Evolutionary conservation across 2,113 vertebrate genomes (phyloP), one percentile per base, ranked within the genome.

Genomic region (Chloroceryle aenea): DNA sequence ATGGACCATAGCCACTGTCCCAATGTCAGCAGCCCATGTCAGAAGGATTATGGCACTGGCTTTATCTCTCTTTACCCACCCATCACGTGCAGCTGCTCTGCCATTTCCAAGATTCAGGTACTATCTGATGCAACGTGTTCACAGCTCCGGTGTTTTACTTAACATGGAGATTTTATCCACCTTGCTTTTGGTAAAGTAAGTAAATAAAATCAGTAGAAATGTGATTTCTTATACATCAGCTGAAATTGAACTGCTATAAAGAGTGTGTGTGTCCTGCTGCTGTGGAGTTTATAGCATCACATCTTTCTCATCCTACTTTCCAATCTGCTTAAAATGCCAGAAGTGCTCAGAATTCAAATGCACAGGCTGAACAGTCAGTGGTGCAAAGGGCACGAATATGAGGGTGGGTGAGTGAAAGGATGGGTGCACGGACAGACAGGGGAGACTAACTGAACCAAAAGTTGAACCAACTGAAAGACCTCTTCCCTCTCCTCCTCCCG

Each of bases 261-360:
- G 34, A 48, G 21, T 40, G 20, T 20, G 22, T 76, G 19, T 90
- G 50, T 74, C 42, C 19, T 64, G 30, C 64, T 88, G 85, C 36
- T 74, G 0, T 53, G 66, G 58, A 68, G 61, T 74, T 91, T 86
- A 61, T 53, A 63, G 32, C 64, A 52, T 71, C 42, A 48, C 81
- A 38, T 64, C 72, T 74, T 93, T 86, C 29, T n/a, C 34, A 36
- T 84, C 90, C 90, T 80, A 40, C 32, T 86, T 87, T 81, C 32
- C 76, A 71, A 77, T 77, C 59, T 83, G n/a, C 75, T 90, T 84
- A 68, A 96, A 95, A 95, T 63, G 52, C 62, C 48, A 82, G 48
- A 42, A 30, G 42, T 78, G 47, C 52, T 67, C 27, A 85, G 86
- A 94, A 48, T 59, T 62, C 45, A 40, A 59, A 58, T 53, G 55